Base-by-base conservation (phyloP, 2,888 invertebrate species). In the Yponomeuta malinellus region DNA sequence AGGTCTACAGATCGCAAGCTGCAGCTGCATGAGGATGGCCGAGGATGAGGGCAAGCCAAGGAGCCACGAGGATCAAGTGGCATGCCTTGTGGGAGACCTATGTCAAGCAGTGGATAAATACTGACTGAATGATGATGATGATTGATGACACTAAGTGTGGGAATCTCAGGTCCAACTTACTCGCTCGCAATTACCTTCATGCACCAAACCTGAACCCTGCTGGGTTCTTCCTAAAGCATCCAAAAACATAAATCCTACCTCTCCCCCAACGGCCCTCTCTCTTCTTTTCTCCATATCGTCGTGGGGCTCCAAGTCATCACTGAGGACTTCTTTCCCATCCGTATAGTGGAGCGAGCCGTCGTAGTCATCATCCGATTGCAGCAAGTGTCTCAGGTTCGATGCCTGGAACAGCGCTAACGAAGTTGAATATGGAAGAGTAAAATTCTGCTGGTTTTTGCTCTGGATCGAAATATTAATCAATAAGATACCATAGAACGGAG, bases 331-430 rank as follows among this genome's bases (percentile, higher is more conserved):
- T 33, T 33, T 33, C n/a, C 8, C 33, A 33, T 66, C 66, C 15
- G 31, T n/a, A 66, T 66, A 52, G 52, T 52, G 15, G 15, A 52
- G 52, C 52, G 12, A 52, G 52, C n/a, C 15, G 23, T 9, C 15
- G 23, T 48, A 37, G 43, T 48, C 65, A 12, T 65, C 68, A 23
- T 68, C 68, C 12, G 68, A 23, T 48, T 68, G n/a, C 48, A 68
- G 10, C n/a, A 68, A 15, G 12, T 23, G 68, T 9, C 68, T 15
- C 10, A 68, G n/a, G 23, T 68, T 68, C 10, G 48, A 3, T 9
- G 8, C 48, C 2, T 23, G 65, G 12, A 29, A 65, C 31, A 65
- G 65, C 9, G 43, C 43, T 43, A 8, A 43, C 5, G 8, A 43
- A 43, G 43, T 43, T 43, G 4, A 33, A 23, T 23, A 23, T 23